phyloP scores from a whole-genome alignment of 1,140 invertebrate genomes.

The Littorina saxatilis region DNA sequence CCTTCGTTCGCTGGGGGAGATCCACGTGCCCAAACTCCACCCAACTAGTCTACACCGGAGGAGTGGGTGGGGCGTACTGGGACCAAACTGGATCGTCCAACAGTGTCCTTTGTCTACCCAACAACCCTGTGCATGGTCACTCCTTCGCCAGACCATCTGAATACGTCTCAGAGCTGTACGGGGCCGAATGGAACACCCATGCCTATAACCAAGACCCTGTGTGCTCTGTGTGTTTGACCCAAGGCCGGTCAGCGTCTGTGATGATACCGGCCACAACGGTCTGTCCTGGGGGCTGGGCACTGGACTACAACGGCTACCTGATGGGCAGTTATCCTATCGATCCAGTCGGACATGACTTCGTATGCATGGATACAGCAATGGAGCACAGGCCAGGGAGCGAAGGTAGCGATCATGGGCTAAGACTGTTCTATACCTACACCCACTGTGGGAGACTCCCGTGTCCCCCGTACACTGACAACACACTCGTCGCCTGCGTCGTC shows the following conservation, averaged over 20 bases:
- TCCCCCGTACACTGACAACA: slow-evolving; percentile 43
- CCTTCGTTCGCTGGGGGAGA: slow-evolving; percentile 19
- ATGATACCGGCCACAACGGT: slow-evolving; percentile 16
- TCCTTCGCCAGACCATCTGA: background rate
- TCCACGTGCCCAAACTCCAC: background rate
- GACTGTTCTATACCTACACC: background rate
- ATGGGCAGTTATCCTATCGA: background rate
- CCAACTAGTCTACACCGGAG: slow-evolving; percentile 4
- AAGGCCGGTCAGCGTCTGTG: background rate
- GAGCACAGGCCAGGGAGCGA: background rate
- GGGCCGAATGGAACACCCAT: background rate
- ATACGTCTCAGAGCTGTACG: background rate
- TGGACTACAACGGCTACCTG: slow-evolving; percentile 23
- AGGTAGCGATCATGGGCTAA: background rate
- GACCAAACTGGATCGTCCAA: background rate
- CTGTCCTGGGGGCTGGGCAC: slow-evolving; percentile 23
- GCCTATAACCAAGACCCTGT: background rate
- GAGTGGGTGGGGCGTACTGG: background rate
- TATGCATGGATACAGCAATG: slow-evolving; percentile 15
- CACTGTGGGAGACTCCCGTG: slow-evolving; percentile 49
- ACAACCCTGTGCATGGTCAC: background rate
- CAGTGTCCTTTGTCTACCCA: background rate
- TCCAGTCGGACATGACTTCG: background rate
- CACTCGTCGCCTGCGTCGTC: slow-evolving; percentile 42
- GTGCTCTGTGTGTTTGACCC: slow-evolving; percentile 15